Evolutionary conservation across 2,888 invertebrate species (phyloP).

Genomic region (Stomorhina lunata): DNA sequence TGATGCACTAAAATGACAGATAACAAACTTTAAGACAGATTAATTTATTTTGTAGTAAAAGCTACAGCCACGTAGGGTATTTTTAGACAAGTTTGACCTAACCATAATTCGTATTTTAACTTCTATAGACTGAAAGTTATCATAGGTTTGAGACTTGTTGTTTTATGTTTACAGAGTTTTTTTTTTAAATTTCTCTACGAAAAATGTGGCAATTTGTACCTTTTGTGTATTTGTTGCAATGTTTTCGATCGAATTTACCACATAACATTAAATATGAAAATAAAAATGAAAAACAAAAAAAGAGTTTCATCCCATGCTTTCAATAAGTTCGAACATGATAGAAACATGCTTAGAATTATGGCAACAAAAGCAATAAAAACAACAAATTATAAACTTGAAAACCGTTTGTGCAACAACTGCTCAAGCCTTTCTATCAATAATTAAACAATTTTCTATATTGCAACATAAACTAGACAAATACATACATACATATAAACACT

Average conservation of each 20-base stretch:
- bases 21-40: too few species aligned
- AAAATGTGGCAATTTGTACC: slow-evolving; percentile 41
- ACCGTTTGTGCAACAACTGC: slow-evolving; percentile 37
- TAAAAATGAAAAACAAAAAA: slow-evolving; percentile 43
- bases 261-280: slow-evolving; percentile 60
- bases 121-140: background rate
- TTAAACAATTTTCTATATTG: slow-evolving; percentile 53
- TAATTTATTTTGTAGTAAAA: too few species aligned
- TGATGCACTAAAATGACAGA: too few species aligned
- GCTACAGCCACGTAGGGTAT: too few species aligned
- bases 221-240: slow-evolving; percentile 2
- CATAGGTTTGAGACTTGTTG: background rate
- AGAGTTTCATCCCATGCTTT: slow-evolving; percentile 8
- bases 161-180: slow-evolving; percentile 46
- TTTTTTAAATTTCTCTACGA: slow-evolving; percentile 53
- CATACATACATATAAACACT: background rate
- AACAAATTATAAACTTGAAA: slow-evolving; percentile 46
- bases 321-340: slow-evolving; percentile 23
- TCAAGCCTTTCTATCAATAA: slow-evolving; percentile 36
- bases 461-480: slow-evolving; percentile 14
- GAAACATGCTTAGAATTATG: slow-evolving; percentile 13
- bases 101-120: background rate
- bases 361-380: slow-evolving; percentile 10
- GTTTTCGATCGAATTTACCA: slow-evolving; percentile 28
- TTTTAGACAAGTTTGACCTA: too few species aligned